These are phyloP conservation scores for Xestobium rufovillosum DNA, from an alignment of 2,888 invertebrate genomes.

Conservation along the genomic window DNA sequence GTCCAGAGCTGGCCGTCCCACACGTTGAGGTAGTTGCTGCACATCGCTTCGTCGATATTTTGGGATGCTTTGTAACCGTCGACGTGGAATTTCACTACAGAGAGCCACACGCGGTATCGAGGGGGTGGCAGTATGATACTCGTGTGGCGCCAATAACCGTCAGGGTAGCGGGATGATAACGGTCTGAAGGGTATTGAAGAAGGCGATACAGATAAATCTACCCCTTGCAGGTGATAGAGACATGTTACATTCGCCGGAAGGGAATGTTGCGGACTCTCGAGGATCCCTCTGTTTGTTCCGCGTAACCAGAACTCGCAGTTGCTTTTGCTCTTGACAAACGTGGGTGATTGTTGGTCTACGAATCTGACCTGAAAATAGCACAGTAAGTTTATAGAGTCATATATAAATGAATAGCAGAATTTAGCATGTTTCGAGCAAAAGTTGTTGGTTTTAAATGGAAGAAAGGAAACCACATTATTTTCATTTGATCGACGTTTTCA, in stretches of 20 bases:
- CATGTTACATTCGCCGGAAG: constrained; percentile 84
- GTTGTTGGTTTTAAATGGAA: too few species aligned
- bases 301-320: constrained; percentile 81
- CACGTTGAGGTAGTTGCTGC: constrained; percentile 74
- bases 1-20: constrained; percentile 80
- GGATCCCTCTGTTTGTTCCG: constrained; percentile 68
- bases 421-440: too few species aligned
- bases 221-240: constrained; percentile 71
- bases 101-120: constrained; percentile 77
- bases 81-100: constrained; percentile 78
- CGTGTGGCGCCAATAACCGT: constrained; percentile 44
- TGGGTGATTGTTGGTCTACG: constrained; percentile 75
- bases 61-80: constrained; percentile 57
- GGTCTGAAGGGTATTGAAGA: constrained; percentile 50
- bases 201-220: constrained; percentile 49
- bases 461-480: too few species aligned
- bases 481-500: too few species aligned
- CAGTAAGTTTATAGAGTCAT: too few species aligned
- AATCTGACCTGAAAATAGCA: constrained; percentile 65
- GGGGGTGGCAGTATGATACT: constrained; percentile 51
- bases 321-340: constrained; percentile 77
- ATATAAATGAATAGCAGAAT: too few species aligned
- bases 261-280: constrained; percentile 79
- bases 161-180: constrained; percentile 48
- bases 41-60: constrained; percentile 65